phyloP scores from a whole-genome alignment of 2,797 vertebrate genomes.

The Mastacembelus armatus region DNA sequence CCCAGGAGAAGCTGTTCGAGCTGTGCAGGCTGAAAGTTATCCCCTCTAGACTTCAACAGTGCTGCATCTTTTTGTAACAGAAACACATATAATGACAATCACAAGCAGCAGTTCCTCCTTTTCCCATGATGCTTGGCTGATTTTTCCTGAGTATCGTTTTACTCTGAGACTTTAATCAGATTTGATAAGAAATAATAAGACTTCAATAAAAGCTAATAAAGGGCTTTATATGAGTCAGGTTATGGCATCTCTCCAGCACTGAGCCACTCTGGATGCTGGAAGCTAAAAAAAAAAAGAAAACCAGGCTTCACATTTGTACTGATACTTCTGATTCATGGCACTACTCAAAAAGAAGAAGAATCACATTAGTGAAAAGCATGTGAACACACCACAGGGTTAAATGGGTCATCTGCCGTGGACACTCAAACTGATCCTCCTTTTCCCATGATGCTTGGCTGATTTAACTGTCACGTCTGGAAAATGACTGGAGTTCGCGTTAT shows the following conservation, averaged over 20 bases:
- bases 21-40: too few relatives aligned
- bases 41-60: too few relatives aligned
- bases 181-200: too few relatives aligned
- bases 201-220: too few relatives aligned
- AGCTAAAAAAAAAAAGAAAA: too few relatives aligned
- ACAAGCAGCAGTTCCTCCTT: too few relatives aligned
- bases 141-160: too few relatives aligned
- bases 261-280: neutral
- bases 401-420: constrained; percentile 5
- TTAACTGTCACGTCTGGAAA: constrained; percentile 17
- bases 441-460: constrained; percentile 31
- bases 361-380: neutral
- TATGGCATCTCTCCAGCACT: neutral
- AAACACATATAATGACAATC: too few relatives aligned
- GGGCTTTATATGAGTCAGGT: neutral
- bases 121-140: constrained; percentile 29
- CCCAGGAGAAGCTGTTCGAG: too few relatives aligned
- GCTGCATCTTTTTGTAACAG: too few relatives aligned
- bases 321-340: neutral
- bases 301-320: neutral
- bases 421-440: neutral
- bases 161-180: too few relatives aligned
- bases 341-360: neutral
- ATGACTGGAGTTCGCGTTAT: constrained; percentile 19
- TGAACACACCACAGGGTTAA: constrained; percentile 27